phyloP scores from a whole-genome alignment of 2,888 invertebrate species.

The Napeogenes inachia region DNA sequence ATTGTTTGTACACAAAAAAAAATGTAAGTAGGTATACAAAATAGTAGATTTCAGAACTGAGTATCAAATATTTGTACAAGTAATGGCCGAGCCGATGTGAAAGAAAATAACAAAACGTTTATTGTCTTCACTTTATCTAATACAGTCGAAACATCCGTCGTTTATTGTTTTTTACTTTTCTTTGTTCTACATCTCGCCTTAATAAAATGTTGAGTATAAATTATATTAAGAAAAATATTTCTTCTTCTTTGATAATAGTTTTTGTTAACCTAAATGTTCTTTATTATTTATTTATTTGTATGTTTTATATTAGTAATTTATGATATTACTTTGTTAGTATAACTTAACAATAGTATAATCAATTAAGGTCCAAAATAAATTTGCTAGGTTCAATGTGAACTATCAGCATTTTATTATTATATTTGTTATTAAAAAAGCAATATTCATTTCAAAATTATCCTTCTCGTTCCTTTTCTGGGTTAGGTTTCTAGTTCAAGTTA shows the following conservation, averaged over 20 bases:
- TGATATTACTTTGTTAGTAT: no score
- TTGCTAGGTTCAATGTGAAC: neutral
- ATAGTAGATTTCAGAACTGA: constrained; percentile 33
- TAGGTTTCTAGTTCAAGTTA: neutral
- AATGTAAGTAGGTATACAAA: constrained; percentile 9
- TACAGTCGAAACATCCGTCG: constrained; percentile 17
- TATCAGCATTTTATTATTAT: no score
- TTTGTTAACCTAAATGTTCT: neutral
- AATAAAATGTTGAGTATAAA: neutral
- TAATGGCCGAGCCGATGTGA: constrained; percentile 47
- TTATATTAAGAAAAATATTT: neutral
- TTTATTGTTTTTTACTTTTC: constrained; percentile 12
- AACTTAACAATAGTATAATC: no score
- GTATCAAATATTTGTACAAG: constrained; percentile 54
- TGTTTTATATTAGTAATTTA: no score
- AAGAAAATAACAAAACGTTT: constrained; percentile 22
- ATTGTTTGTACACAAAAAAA: neutral
- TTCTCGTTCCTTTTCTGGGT: no score
- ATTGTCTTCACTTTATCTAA: constrained; percentile 21
- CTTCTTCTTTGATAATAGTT: neutral
- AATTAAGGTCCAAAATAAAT: no score
- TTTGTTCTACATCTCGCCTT: constrained; percentile 9
- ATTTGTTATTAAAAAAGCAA: no score
- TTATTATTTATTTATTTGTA: neutral
- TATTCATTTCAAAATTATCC: no score